Evolutionary conservation across 1,140 invertebrate species (phyloP).

Genomic region (Drosophila lini): DNA sequence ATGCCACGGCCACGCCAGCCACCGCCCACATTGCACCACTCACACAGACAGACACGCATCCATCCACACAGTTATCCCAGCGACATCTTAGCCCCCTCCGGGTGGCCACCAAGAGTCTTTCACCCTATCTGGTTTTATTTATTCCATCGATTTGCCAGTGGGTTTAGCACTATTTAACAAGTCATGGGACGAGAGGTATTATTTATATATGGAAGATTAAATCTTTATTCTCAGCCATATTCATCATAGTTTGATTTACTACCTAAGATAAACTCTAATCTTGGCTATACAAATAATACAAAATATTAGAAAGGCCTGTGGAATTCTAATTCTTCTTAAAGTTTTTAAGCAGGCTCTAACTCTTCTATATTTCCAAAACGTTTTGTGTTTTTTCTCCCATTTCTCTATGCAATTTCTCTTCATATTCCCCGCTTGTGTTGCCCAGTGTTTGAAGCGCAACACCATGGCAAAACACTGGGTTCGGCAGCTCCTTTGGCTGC

Average conservation of each 20-base stretch:
- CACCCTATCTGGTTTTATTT: constrained; percentile 26
- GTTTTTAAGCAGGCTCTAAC: too few relatives aligned
- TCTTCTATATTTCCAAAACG: background rate
- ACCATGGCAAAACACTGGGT: constrained; percentile 1
- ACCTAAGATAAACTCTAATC: background rate
- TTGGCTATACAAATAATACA: background rate
- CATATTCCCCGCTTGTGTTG: background rate
- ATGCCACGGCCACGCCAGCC: constrained; percentile 42
- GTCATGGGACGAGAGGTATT: too few relatives aligned
- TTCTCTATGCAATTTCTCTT: background rate
- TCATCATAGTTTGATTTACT: background rate
- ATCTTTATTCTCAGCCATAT: background rate
- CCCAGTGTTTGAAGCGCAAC: constrained; percentile 21
- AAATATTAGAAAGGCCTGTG: too few relatives aligned
- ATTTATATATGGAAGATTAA: background rate
- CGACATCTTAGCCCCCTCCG: constrained; percentile 20
- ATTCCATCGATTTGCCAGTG: constrained; percentile 31
- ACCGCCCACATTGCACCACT: constrained; percentile 4
- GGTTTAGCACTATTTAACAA: constrained; percentile 18
- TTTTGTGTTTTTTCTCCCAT: background rate
- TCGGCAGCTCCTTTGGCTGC: constrained; percentile 49
- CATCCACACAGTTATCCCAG: constrained; percentile 1
- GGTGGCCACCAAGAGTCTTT: constrained; percentile 18
- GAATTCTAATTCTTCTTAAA: background rate
- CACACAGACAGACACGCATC: background rate